A percentile compares a stretch with the other conserved stretches of the same genome.
Evolutionary conservation across 2,113 vertebrate genomes (phyloP).

Genomic region (Anhinga rufa): DNA sequence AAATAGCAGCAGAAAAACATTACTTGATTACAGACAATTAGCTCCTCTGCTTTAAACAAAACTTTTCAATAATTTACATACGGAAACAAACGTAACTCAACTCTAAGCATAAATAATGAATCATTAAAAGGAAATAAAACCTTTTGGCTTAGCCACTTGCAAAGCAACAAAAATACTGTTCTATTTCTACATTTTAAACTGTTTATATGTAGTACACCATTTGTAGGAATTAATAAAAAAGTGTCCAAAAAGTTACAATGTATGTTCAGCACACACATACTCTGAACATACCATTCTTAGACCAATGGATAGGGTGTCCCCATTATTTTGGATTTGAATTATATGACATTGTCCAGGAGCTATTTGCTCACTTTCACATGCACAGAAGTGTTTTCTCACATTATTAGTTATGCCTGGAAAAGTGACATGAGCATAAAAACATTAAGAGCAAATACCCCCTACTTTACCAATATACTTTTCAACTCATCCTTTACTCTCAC

Average conservation of each 20-base stretch:
- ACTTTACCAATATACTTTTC: not conserved
- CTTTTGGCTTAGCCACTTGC: not conserved
- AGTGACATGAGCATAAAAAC: not conserved
- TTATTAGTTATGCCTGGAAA: not conserved
- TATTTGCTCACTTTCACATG: not conserved
- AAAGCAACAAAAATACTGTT: not conserved
- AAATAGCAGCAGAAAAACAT: not conserved
- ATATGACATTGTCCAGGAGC: not conserved
- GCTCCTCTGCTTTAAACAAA: not conserved
- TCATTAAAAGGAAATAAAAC: not conserved
- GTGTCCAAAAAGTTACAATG: not conserved
- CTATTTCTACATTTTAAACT: not conserved
- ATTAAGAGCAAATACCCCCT: not conserved
- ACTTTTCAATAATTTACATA: constrained; percentile 24
- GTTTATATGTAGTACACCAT: not conserved
- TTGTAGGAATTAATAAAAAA: not conserved
- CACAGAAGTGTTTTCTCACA: not conserved
- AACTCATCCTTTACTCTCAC: not conserved
- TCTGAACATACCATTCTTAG: not conserved
- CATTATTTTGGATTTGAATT: not conserved
- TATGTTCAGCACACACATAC: not conserved
- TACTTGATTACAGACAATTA: not conserved
- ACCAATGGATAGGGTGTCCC: not conserved
- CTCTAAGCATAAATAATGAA: constrained; percentile 37
- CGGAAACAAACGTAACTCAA: not conserved